A percentile compares a stretch with the other conserved stretches of the same genome.
Conservation (phyloP, 2,888 invertebrate genomes). For the Isoperla grammatica region DNA sequence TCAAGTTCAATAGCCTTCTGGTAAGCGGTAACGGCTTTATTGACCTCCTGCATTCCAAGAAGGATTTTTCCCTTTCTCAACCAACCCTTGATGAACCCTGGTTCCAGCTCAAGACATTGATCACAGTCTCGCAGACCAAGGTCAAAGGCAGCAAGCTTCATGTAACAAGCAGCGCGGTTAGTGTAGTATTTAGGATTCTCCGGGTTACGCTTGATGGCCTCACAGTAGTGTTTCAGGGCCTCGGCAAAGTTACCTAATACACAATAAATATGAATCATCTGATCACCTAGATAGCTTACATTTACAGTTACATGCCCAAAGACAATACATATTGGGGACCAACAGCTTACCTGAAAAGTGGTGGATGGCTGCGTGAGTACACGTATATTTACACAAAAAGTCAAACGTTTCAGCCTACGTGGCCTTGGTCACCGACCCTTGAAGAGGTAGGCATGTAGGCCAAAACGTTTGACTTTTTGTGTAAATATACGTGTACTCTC, state of each 20-base stretch:
- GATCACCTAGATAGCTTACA: too few species aligned
- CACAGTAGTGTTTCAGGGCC: constrained; percentile 93
- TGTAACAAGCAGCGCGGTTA: constrained; percentile 97
- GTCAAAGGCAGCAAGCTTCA: constrained; percentile 95
- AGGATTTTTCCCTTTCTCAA: constrained; percentile 94
- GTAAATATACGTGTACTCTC: too few species aligned
- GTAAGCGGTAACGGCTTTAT: constrained; percentile 86
- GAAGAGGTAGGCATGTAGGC: too few species aligned
- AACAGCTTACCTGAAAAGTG: too few species aligned
- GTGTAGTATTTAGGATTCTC: constrained; percentile 96
- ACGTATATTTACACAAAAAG: too few species aligned
- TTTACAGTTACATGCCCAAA: too few species aligned
- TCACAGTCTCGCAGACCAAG: constrained; percentile 96
- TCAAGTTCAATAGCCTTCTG: constrained; percentile 95
- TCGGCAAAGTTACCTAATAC: constrained; percentile 93
- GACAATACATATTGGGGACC: too few species aligned
- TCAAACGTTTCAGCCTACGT: too few species aligned
- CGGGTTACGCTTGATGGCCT: constrained; percentile 94
- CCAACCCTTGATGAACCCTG: constrained; percentile 97
- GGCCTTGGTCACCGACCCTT: too few species aligned
- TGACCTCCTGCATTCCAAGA: constrained; percentile 90
- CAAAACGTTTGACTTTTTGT: too few species aligned
- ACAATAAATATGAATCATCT: too few species aligned
- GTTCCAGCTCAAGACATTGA: constrained; percentile 86
- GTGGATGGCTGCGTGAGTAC: too few species aligned